These are phyloP conservation scores for Chironomus tentans DNA, from an alignment of 2,888 invertebrate genomes.

Conservation along the genomic window DNA sequence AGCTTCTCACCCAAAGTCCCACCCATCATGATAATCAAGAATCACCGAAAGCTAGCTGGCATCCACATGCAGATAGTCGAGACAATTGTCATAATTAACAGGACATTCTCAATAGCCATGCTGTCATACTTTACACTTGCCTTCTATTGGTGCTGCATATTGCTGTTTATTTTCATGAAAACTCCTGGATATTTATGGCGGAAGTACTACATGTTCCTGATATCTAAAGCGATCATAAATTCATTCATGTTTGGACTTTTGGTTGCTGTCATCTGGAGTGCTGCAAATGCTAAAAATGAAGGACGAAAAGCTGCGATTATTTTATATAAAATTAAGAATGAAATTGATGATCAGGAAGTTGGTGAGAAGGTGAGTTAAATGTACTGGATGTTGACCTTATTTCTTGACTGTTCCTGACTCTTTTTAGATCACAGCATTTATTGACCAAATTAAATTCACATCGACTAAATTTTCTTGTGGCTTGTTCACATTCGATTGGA, in stretches of 20 bases:
- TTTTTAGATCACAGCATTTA: not conserved
- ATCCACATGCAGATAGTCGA: not conserved
- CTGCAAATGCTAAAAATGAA: not conserved
- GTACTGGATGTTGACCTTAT: not conserved
- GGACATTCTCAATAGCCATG: not conserved
- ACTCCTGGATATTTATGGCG: not conserved
- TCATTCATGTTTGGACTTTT: not conserved
- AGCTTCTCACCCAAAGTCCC: not conserved
- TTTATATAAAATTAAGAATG: not conserved
- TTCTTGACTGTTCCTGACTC: not conserved
- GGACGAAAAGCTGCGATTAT: not conserved
- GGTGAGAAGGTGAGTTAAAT: not conserved
- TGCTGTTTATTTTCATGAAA: not conserved
- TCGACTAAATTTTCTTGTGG: not conserved
- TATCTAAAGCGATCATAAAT: not conserved
- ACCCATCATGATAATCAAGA: not conserved
- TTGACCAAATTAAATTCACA: not conserved
- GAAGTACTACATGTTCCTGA: not conserved
- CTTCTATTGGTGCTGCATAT: not conserved
- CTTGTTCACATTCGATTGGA: not conserved
- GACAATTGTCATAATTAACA: not conserved
- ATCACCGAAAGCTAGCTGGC: not conserved
- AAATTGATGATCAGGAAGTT: not conserved
- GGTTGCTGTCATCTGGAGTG: not conserved
- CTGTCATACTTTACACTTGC: not conserved